Conservation (phyloP, 2,113 vertebrate species). For the Thalassarche chlororhynchos region DNA sequence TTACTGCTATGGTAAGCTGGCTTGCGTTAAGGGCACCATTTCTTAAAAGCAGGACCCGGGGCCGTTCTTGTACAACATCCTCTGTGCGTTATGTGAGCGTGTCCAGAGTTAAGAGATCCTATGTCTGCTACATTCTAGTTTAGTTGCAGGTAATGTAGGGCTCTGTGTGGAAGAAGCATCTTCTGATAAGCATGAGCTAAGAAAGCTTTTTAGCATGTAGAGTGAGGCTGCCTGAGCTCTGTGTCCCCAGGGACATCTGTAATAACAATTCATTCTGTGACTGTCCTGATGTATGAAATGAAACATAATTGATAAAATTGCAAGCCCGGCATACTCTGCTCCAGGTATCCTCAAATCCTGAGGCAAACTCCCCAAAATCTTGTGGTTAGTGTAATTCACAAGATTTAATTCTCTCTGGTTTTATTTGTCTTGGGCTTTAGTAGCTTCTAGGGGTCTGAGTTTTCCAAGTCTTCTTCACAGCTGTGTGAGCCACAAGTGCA, state of each 20-base stretch:
- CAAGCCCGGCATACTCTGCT: background rate
- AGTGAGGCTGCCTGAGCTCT: background rate
- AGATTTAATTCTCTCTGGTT: background rate
- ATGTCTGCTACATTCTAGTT: background rate
- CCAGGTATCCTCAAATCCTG: background rate
- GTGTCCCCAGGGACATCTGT: background rate
- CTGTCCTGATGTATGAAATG: background rate
- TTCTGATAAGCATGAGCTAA: background rate
- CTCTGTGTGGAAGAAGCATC: background rate
- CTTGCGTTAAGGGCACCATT: background rate
- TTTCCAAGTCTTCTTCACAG: background rate
- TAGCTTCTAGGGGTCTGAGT: background rate
- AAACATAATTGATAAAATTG: background rate
- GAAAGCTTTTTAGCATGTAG: background rate
- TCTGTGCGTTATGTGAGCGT: fast-evolving
- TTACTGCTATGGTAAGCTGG: background rate
- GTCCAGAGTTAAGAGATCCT: background rate
- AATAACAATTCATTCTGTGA: background rate
- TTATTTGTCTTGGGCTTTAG: background rate
- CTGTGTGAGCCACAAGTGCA: background rate
- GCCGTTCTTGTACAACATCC: background rate
- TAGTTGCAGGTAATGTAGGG: background rate
- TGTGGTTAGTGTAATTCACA: background rate
- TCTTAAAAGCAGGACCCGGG: fast-evolving
- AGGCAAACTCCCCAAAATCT: background rate